These are phyloP conservation scores for Tinea trinotella DNA, from an alignment of 2,888 invertebrate genomes.

Conservation along the genomic window DNA sequence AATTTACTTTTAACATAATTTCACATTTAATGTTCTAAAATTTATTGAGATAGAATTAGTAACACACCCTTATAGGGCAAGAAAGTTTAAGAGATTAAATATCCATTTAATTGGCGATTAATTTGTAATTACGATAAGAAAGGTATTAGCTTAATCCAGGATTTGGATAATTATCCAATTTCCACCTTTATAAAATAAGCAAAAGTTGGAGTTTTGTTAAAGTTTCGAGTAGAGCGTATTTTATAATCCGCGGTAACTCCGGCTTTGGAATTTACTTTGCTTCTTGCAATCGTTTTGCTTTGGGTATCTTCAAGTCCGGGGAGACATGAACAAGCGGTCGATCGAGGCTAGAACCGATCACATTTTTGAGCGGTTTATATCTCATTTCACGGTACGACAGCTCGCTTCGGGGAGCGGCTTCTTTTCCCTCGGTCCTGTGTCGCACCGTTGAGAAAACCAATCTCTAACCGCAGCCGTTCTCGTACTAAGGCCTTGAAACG, in stretches of 20 bases:
- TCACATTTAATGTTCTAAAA: too few species aligned
- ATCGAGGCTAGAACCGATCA: slow-evolving; percentile 37
- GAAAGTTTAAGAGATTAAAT: too few species aligned
- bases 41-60: too few species aligned
- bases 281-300: neutral
- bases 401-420: slow-evolving; percentile 31
- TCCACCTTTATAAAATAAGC: slow-evolving; percentile 8
- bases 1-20: too few species aligned
- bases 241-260: neutral
- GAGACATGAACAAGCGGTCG: slow-evolving; percentile 8
- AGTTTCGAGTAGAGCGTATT: slow-evolving; percentile 1
- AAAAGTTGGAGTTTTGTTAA: neutral
- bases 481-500: slow-evolving; percentile 38
- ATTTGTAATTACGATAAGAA: slow-evolving; percentile 2
- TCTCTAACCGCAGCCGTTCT: slow-evolving; percentile 44
- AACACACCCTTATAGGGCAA: too few species aligned
- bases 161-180: slow-evolving; percentile 1
- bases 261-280: neutral
- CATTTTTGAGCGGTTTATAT: slow-evolving; percentile 59
- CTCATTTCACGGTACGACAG: slow-evolving; percentile 59
- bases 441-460: slow-evolving; percentile 49
- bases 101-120: neutral
- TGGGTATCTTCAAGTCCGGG: neutral
- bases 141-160: neutral
- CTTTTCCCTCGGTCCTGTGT: slow-evolving; percentile 30